Percentiles rank a stretch among this genome's conserved stretches.
Evolutionary conservation across 2,888 invertebrate species (phyloP).

Genomic region (Pinctada fucata): DNA sequence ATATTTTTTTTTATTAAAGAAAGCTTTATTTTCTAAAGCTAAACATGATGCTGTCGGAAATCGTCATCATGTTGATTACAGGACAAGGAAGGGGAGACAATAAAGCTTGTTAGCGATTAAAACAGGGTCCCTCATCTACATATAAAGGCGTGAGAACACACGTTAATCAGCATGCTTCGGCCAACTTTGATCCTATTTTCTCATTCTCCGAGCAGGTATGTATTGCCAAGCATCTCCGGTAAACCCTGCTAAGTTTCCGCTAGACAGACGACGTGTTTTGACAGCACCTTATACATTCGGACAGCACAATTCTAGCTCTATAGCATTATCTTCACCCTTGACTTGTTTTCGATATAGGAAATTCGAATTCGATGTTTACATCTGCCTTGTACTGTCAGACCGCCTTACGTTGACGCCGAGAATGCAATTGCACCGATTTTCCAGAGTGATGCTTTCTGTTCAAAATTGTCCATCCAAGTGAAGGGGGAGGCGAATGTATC

Average conservation of each 20-base stretch:
- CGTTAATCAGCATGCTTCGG: no score
- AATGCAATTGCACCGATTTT: constrained; percentile 12
- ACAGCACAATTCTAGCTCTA: neutral
- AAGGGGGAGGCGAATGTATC: neutral
- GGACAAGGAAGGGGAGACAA: no score
- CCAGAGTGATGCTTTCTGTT: neutral
- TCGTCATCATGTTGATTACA: no score
- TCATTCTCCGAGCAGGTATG: no score
- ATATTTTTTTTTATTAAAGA: no score
- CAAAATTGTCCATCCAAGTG: constrained; percentile 5
- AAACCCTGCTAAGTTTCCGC: constrained; percentile 1
- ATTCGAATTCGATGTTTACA: constrained; percentile 5
- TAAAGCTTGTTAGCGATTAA: no score
- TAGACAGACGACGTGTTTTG: constrained; percentile 4
- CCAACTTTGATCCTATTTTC: no score
- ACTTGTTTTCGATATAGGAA: neutral
- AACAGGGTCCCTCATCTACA: no score
- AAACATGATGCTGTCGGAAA: no score
- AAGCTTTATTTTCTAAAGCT: no score
- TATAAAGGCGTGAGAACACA: no score
- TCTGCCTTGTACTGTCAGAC: neutral
- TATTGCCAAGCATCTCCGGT: neutral
- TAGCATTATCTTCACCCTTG: constrained; percentile 2
- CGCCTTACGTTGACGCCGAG: neutral
- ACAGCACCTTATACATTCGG: constrained; percentile 4